Percentiles rank a stretch among this genome's conserved stretches.
phyloP scores from a whole-genome alignment of 2,797 vertebrate species.

The Synaphobranchus kaupii region DNA sequence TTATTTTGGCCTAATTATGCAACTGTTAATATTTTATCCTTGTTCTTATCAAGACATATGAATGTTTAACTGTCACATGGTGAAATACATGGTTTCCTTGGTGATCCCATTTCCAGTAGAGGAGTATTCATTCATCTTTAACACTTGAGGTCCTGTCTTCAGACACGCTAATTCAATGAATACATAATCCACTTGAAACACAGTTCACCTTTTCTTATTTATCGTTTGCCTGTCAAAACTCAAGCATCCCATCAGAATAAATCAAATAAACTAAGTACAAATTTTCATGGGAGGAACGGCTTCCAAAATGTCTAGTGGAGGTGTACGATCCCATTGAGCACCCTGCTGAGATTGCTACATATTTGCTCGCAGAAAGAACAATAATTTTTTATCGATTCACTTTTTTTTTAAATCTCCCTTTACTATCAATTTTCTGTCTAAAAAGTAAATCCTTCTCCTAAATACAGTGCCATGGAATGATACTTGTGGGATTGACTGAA shows the following conservation, averaged over 20 bases:
- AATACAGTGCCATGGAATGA: background rate
- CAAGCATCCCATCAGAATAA: background rate
- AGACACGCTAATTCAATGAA: background rate
- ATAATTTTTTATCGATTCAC: background rate
- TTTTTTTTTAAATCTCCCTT: background rate
- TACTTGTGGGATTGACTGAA: background rate
- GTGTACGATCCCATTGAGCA: background rate
- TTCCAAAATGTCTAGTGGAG: background rate
- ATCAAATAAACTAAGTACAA: background rate
- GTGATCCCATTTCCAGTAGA: background rate
- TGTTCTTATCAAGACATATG: background rate
- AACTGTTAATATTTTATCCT: background rate
- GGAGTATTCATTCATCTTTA: background rate
- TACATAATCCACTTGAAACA: background rate
- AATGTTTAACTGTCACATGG: too few relatives aligned
- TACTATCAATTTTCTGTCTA: background rate
- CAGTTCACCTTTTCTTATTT: background rate
- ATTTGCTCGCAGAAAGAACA: background rate
- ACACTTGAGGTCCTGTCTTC: background rate
- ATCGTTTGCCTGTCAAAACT: background rate
- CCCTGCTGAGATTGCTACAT: background rate
- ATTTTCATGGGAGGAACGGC: background rate
- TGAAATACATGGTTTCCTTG: background rate
- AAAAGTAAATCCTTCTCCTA: background rate
- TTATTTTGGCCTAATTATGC: background rate